These are phyloP conservation scores for Silurus glanis DNA, from an alignment of 2,113 vertebrate species.

Conservation along the genomic window DNA sequence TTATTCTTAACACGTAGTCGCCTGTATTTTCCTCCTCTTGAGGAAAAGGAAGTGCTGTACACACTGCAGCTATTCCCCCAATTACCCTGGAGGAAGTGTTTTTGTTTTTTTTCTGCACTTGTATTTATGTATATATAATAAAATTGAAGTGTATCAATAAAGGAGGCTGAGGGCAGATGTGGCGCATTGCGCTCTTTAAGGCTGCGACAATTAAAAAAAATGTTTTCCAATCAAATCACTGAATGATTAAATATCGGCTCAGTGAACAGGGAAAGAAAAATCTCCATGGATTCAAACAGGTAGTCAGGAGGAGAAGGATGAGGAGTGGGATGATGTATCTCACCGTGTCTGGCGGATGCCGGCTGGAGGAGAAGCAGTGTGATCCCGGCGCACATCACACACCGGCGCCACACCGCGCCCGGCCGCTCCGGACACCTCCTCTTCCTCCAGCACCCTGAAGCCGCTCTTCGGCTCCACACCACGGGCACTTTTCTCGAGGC, in stretches of 20 bases:
- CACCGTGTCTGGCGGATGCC: conserved; percentile 67
- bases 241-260: background rate
- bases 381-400: conserved; percentile 60
- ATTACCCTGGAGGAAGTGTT: background rate
- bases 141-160: background rate
- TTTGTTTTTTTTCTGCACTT: background rate
- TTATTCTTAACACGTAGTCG: conserved; percentile 22
- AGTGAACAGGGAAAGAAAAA: background rate
- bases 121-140: background rate
- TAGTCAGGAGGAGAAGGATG: conserved; percentile 33
- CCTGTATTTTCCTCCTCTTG: background rate
- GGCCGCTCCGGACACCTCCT: background rate
- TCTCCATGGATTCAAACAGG: conserved; percentile 48
- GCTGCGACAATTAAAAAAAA: conserved; percentile 5
- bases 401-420: conserved; percentile 30
- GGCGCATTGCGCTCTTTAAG: conserved; percentile 41
- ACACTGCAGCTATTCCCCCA: background rate
- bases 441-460: conserved; percentile 54
- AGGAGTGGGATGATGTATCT: conserved; percentile 38
- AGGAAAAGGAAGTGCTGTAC: background rate
- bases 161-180: background rate
- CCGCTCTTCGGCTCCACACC: conserved; percentile 35
- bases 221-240: background rate
- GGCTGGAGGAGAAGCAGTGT: conserved; percentile 70
- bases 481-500: conserved; percentile 68